These are phyloP conservation scores for Notamacropus eugenii DNA, from an alignment of 2,797 vertebrate genomes.

Conservation along the genomic window DNA sequence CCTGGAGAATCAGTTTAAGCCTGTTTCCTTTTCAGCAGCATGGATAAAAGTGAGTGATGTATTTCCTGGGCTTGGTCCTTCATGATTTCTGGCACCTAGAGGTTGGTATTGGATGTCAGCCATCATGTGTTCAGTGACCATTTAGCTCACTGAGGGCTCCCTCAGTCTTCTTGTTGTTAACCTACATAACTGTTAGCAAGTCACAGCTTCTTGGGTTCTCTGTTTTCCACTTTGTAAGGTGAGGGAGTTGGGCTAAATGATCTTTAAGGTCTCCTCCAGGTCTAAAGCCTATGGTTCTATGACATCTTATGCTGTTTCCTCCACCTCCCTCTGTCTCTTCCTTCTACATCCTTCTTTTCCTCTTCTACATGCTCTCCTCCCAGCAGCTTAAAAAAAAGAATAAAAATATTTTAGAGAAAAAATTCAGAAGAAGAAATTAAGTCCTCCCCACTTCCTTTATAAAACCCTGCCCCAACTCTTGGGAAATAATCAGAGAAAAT, in stretches of 20 bases:
- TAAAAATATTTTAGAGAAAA: background rate
- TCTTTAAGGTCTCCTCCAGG: background rate
- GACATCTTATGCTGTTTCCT: background rate
- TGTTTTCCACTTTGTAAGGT: background rate
- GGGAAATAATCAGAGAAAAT: background rate
- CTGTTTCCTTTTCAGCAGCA: background rate
- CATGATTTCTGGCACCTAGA: background rate
- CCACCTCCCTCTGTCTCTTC: background rate
- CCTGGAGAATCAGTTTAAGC: background rate
- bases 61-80: background rate
- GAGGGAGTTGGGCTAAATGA: background rate
- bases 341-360: background rate
- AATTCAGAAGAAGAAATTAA: background rate
- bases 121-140: background rate
- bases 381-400: background rate
- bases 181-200: background rate
- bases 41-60: background rate
- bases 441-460: background rate
- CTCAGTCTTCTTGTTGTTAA: background rate
- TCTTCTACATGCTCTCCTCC: background rate
- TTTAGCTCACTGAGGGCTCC: background rate
- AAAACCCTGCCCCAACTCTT: background rate
- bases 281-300: background rate
- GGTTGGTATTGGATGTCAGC: background rate
- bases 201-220: background rate